Conservation (phyloP, 1,140 invertebrate species). For the Solenopsis fugax region DNA sequence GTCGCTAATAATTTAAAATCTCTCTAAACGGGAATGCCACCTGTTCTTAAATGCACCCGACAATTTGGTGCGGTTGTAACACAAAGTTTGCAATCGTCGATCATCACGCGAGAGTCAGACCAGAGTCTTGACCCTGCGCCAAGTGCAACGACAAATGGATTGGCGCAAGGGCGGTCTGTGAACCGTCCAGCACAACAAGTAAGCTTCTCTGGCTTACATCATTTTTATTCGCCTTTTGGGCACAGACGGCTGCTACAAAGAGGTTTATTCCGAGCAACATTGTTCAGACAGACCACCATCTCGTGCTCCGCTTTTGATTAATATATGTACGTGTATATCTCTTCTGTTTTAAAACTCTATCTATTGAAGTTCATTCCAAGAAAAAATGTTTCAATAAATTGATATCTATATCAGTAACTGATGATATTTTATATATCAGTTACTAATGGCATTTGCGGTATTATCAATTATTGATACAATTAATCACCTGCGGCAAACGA, state of each 20-base stretch:
- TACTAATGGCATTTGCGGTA: too few relatives aligned
- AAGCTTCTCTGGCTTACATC: not conserved
- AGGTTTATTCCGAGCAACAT: not conserved
- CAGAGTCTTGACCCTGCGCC: constrained; percentile 26
- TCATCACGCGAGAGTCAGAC: not conserved
- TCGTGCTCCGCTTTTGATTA: not conserved
- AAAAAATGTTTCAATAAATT: too few relatives aligned
- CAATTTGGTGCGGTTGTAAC: not conserved
- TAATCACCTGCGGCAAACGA: too few relatives aligned
- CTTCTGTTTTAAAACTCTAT: not conserved
- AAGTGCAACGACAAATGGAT: constrained; percentile 36
- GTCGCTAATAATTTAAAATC: constrained; percentile 3
- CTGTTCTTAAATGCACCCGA: not conserved
- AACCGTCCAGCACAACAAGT: not conserved
- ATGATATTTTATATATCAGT: too few relatives aligned
- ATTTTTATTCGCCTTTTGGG: constrained; percentile 1
- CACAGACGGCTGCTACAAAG: not conserved
- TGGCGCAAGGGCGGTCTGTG: constrained; percentile 24
- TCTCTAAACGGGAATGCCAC: not conserved
- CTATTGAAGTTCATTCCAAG: not conserved
- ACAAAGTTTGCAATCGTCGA: not conserved
- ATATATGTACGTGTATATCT: not conserved
- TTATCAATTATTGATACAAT: too few relatives aligned
- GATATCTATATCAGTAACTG: too few relatives aligned
- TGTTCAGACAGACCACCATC: not conserved